These are phyloP conservation scores for Cettia cetti DNA, from an alignment of 2,113 vertebrate genomes.

Conservation along the genomic window DNA sequence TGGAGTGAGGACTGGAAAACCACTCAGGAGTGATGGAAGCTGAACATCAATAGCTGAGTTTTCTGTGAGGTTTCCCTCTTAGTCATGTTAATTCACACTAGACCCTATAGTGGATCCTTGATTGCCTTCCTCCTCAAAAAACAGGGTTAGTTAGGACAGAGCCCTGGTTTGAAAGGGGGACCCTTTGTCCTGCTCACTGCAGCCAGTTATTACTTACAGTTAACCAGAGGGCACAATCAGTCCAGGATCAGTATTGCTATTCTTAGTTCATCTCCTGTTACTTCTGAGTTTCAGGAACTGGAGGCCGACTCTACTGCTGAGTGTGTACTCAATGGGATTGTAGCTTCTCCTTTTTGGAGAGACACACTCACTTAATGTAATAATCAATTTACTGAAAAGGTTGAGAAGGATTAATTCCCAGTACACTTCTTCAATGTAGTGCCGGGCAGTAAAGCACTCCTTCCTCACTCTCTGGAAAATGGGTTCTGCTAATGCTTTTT, in stretches of 20 bases:
- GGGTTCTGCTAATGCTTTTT: background rate
- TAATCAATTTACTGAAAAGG: background rate
- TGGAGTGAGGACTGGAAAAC: background rate
- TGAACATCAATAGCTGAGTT: background rate
- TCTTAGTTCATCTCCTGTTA: background rate
- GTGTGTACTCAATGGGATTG: fast-evolving
- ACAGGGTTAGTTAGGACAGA: background rate
- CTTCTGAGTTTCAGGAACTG: background rate
- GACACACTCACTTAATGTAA: background rate
- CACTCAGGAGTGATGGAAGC: background rate
- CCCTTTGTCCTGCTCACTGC: background rate
- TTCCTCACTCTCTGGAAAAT: background rate
- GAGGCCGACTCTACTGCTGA: background rate
- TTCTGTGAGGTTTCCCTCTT: background rate
- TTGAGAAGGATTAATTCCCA: background rate
- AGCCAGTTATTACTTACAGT: background rate
- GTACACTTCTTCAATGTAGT: background rate
- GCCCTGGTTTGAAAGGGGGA: background rate
- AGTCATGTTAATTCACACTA: background rate
- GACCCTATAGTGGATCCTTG: background rate
- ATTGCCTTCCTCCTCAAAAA: background rate
- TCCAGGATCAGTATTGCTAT: background rate
- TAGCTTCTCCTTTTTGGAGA: background rate
- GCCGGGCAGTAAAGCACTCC: background rate
- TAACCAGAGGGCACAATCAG: background rate